Evolutionary conservation across 2,888 invertebrate species (phyloP).

Genomic region (Tricholauxania praeusta): DNA sequence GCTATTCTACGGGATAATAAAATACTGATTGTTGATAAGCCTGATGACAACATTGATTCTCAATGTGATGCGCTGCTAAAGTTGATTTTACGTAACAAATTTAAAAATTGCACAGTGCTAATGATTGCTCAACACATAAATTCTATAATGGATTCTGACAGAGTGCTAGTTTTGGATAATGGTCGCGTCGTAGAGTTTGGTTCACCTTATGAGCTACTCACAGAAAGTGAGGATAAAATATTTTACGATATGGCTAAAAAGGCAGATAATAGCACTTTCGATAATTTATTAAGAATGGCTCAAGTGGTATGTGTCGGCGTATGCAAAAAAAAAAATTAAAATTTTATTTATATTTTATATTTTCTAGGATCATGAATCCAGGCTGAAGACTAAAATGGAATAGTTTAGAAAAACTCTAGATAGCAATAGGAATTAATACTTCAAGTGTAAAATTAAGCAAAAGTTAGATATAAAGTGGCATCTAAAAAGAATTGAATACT

Average conservation of each 20-base stretch:
- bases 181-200: constrained; percentile 79
- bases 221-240: constrained; percentile 68
- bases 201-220: constrained; percentile 73
- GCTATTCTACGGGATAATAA: constrained; percentile 87
- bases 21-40: constrained; percentile 90
- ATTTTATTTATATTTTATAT: background rate
- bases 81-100: constrained; percentile 81
- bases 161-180: constrained; percentile 78
- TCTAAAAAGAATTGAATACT: too few relatives aligned
- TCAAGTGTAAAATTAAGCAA: too few relatives aligned
- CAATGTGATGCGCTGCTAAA: constrained; percentile 89
- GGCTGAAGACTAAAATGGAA: constrained; percentile 58
- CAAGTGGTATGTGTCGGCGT: constrained; percentile 66
- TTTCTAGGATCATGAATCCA: constrained; percentile 61
- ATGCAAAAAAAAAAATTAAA: too few relatives aligned
- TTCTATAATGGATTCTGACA: constrained; percentile 78
- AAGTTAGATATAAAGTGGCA: too few relatives aligned
- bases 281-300: constrained; percentile 74
- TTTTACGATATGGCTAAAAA: constrained; percentile 74
- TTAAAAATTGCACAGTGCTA: constrained; percentile 83
- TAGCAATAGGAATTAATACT: background rate
- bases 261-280: constrained; percentile 76
- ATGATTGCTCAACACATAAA: constrained; percentile 92
- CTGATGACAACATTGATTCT: constrained; percentile 93
- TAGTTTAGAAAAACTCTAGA: constrained; percentile 21